Percentiles rank a stretch among this genome's conserved stretches.
These are phyloP conservation scores for Noctilio leporinus DNA, from an alignment of 2,113 vertebrate genomes.

Conservation along the genomic window DNA sequence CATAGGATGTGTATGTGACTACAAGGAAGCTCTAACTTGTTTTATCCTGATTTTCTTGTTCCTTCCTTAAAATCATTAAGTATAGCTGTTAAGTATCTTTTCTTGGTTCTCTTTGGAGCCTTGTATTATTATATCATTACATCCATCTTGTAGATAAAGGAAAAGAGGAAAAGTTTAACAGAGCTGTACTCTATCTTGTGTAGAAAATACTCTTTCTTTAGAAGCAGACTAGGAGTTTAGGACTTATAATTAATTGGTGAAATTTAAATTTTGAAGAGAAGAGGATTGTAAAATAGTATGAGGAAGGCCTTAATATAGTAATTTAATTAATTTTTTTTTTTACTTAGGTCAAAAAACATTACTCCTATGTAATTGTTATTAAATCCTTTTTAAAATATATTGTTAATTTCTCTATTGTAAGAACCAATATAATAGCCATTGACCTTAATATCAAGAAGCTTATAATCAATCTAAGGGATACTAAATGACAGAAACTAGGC, in stretches of 20 bases:
- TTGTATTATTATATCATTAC: not conserved
- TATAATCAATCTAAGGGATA: not conserved
- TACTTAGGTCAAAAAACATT: not conserved
- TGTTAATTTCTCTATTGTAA: not conserved
- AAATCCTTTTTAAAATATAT: not conserved
- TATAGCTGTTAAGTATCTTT: conserved; percentile 36
- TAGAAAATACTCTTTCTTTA: not conserved
- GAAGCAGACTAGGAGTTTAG: not conserved
- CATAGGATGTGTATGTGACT: conserved; percentile 18
- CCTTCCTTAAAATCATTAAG: conserved; percentile 29
- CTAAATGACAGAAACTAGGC: not conserved
- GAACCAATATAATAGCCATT: not conserved
- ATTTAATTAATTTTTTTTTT: not conserved
- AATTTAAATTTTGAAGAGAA: conserved; percentile 7
- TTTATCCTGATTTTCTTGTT: conserved; percentile 49
- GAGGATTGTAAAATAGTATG: not conserved
- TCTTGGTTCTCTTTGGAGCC: not conserved
- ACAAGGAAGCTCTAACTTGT: conserved; percentile 25
- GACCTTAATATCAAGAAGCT: not conserved
- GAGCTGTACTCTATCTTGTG: not conserved
- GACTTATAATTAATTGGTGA: not conserved
- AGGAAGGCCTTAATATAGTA: not conserved
- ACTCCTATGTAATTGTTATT: not conserved
- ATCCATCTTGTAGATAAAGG: not conserved
- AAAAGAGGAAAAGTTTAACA: not conserved